phyloP scores from a whole-genome alignment of 2,113 vertebrate genomes.

The Ascaphus truei region DNA sequence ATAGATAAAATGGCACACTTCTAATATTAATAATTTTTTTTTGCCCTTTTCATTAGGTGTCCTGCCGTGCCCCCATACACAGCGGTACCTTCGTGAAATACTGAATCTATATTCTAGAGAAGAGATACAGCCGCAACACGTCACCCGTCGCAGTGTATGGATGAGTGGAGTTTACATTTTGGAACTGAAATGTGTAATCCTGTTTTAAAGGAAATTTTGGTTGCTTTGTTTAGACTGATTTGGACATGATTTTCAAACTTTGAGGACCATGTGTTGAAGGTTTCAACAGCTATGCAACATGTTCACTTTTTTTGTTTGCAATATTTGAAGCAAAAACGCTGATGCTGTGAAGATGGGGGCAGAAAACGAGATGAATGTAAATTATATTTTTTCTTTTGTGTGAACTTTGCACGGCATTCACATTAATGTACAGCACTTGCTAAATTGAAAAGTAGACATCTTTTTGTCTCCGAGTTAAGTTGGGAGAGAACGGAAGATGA shows the following conservation, averaged over 20 bases:
- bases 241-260: background rate
- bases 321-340: background rate
- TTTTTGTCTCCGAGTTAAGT: too few relatives aligned
- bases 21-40: background rate
- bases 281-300: background rate
- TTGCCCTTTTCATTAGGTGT: background rate
- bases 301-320: slow-evolving; percentile 10
- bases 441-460: too few relatives aligned
- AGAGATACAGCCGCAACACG: background rate
- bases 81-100: slow-evolving; percentile 20
- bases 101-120: background rate
- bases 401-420: slow-evolving; percentile 21
- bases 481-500: too few relatives aligned
- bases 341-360: slow-evolving; percentile 12
- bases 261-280: background rate
- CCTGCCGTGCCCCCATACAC: slow-evolving; percentile 5
- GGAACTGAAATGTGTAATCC: slow-evolving; percentile 29
- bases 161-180: background rate
- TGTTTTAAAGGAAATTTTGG: slow-evolving; percentile 31
- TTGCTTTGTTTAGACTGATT: background rate
- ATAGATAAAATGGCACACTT: too few relatives aligned
- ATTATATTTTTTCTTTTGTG: slow-evolving; percentile 27
- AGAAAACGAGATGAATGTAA: background rate
- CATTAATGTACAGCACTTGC: slow-evolving; percentile 21
- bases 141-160: background rate